Percentiles rank a stretch among this genome's conserved stretches.
Conservation (phyloP, 2,888 invertebrate species). For the Mantis religiosa region DNA sequence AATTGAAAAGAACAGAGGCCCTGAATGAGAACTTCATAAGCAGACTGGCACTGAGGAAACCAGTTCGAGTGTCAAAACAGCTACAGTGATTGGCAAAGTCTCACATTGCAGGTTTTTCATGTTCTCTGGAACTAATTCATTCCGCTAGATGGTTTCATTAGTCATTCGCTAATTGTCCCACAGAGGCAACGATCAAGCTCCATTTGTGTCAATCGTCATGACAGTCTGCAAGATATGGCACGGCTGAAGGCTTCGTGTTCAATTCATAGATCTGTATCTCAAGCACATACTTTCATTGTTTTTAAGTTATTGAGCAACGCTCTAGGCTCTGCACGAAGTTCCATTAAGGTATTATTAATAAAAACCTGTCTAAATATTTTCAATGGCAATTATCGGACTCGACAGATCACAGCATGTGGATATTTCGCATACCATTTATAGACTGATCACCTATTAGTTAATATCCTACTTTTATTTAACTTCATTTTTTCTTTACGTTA, state of each 20-base stretch:
- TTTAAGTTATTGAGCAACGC: background rate
- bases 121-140: background rate
- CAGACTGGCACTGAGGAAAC: background rate
- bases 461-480: background rate
- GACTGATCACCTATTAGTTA: background rate
- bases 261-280: background rate
- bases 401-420: background rate
- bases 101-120: background rate
- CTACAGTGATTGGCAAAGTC: background rate
- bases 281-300: background rate
- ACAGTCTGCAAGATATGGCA: background rate
- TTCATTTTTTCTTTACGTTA: too few species aligned
- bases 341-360: background rate
- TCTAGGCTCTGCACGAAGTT: background rate
- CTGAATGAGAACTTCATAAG: background rate
- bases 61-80: background rate
- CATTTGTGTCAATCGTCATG: background rate
- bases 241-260: background rate
- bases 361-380: background rate
- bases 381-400: background rate
- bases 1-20: background rate
- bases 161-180: background rate
- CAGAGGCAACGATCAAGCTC: background rate
- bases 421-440: background rate
- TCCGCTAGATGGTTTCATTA: background rate